Evolutionary conservation across 2,797 vertebrate species (phyloP).

Genomic region (Sebastes vulpes): DNA sequence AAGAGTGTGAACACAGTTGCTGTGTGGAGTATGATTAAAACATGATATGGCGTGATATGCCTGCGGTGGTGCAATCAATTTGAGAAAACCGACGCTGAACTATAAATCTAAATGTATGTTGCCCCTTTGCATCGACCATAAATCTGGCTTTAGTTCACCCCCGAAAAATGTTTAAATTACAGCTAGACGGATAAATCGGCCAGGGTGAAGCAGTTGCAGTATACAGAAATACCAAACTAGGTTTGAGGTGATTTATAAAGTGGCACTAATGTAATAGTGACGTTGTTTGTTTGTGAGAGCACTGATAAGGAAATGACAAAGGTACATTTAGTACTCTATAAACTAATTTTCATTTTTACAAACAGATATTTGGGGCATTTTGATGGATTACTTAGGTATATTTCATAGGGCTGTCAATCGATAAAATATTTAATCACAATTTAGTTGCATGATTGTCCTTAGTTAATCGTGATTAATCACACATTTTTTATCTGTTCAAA

Average conservation of each 20-base stretch:
- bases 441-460: too few relatives aligned
- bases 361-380: too few relatives aligned
- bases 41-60: not conserved
- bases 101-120: not conserved
- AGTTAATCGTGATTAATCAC: too few relatives aligned
- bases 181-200: too few relatives aligned
- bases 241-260: not conserved
- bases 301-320: not conserved
- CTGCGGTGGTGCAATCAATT: not conserved
- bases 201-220: not conserved
- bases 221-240: not conserved
- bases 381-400: too few relatives aligned
- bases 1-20: not conserved
- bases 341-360: too few relatives aligned
- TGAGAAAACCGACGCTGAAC: not conserved
- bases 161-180: not conserved
- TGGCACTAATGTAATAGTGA: not conserved
- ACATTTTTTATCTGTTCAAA: too few relatives aligned
- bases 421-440: too few relatives aligned
- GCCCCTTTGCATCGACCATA: not conserved
- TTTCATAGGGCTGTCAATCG: too few relatives aligned
- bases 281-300: not conserved
- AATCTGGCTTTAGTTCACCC: not conserved
- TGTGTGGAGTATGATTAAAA: not conserved
- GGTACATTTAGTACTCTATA: too few relatives aligned